Evolutionary conservation across 2,888 invertebrate species (phyloP).

Genomic region (Corythucha ciliata): DNA sequence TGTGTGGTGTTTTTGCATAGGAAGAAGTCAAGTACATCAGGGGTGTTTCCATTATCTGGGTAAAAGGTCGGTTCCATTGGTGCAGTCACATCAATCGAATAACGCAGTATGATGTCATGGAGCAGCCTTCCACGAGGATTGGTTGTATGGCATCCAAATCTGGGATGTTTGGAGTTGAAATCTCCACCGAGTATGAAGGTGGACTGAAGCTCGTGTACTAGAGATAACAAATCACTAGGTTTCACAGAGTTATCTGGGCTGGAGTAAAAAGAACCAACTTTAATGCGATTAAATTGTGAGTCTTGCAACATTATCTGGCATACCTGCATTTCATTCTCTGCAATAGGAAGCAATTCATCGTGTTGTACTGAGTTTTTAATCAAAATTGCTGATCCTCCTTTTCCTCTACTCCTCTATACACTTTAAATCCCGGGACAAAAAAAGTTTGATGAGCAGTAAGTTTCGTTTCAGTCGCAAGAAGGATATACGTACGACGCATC

Average conservation of each 20-base stretch:
- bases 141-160: no score
- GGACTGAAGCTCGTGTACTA: neutral
- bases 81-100: neutral
- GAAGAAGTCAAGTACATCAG: conserved; percentile 10
- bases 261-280: conserved; percentile 5
- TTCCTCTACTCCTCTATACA: neutral
- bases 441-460: neutral
- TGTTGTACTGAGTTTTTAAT: conserved; percentile 3
- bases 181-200: conserved; percentile 1
- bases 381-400: neutral
- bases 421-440: neutral
- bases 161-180: no score
- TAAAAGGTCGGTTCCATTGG: conserved; percentile 1
- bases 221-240: neutral
- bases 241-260: neutral
- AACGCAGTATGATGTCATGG: neutral
- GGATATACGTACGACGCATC: no score
- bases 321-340: conserved; percentile 12
- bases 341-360: conserved; percentile 8
- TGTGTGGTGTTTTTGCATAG: neutral
- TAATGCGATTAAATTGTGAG: conserved; percentile 1
- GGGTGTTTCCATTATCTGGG: conserved; percentile 9
- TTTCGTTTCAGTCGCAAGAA: conserved; percentile 1
- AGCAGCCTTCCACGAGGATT: conserved; percentile 5
- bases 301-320: conserved; percentile 3